Evolutionary conservation across 2,888 invertebrate genomes (phyloP).

Genomic region (Athetis lepigone): DNA sequence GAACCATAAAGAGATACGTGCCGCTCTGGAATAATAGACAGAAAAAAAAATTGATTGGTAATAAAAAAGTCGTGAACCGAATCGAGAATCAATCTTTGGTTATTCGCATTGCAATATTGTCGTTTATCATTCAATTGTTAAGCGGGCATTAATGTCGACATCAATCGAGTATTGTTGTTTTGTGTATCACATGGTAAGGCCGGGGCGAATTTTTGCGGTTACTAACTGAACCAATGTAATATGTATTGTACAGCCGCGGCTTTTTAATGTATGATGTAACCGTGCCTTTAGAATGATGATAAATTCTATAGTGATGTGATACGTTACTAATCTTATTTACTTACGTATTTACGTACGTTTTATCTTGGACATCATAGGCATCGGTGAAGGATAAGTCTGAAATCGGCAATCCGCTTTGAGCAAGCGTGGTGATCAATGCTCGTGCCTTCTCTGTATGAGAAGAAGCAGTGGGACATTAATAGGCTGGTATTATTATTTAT

Average conservation of each 20-base stretch:
- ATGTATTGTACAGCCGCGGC: constrained; percentile 23
- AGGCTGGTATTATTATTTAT: too few species aligned
- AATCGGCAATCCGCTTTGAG: too few species aligned
- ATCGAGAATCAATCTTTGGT: constrained; percentile 72
- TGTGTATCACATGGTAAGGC: constrained; percentile 58
- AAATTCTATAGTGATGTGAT: constrained; percentile 18
- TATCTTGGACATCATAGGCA: too few species aligned
- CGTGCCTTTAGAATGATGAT: constrained; percentile 25
- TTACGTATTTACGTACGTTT: too few species aligned
- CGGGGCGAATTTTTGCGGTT: constrained; percentile 64
- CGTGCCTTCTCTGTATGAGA: too few species aligned
- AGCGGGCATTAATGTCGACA: constrained; percentile 77
- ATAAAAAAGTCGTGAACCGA: constrained; percentile 77
- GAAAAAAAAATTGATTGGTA: constrained; percentile 68
- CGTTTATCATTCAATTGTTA: constrained; percentile 86
- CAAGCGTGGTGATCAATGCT: too few species aligned
- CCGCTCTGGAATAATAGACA: constrained; percentile 57
- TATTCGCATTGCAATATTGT: constrained; percentile 75
- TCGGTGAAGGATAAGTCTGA: too few species aligned
- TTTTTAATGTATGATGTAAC: constrained; percentile 46
- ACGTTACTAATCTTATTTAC: neutral
- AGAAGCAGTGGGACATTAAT: too few species aligned
- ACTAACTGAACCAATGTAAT: constrained; percentile 59
- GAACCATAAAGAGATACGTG: constrained; percentile 41
- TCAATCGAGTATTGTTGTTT: constrained; percentile 77